Conservation (phyloP, 2,797 vertebrate genomes). For the Myoxocephalus aenaeus region DNA sequence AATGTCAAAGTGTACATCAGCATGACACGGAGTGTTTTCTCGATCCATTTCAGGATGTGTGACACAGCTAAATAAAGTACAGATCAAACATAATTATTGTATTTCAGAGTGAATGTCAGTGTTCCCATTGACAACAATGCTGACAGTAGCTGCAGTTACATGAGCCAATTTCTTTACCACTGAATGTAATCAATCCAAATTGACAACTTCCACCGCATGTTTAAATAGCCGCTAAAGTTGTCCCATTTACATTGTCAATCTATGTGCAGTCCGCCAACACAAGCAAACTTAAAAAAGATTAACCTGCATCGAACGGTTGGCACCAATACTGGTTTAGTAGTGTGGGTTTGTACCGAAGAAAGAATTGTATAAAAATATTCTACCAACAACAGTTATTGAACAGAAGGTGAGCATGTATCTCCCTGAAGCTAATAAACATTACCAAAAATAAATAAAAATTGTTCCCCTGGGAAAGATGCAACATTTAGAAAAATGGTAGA, state of each 20-base stretch:
- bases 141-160: conserved; percentile 59
- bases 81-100: not conserved
- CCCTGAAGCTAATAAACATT: conserved; percentile 34
- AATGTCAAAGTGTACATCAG: not conserved
- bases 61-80: not conserved
- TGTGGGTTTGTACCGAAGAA: conserved; percentile 28
- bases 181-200: conserved; percentile 11
- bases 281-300: conserved; percentile 18
- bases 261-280: conserved; percentile 2
- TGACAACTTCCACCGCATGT: not conserved
- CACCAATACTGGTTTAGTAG: conserved; percentile 9
- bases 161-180: conserved; percentile 25
- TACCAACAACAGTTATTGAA: conserved; percentile 20
- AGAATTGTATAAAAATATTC: conserved; percentile 39
- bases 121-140: conserved; percentile 17
- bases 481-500: not conserved
- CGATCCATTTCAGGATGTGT: not conserved
- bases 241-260: conserved; percentile 33
- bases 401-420: conserved; percentile 39
- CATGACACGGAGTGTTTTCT: conserved; percentile 15
- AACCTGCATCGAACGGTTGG: conserved; percentile 25
- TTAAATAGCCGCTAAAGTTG: conserved; percentile 13
- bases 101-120: conserved; percentile 19
- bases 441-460: conserved; percentile 11
- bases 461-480: conserved; percentile 11